Percentiles rank a stretch among this genome's conserved stretches.
phyloP scores from a whole-genome alignment of 1,140 invertebrate genomes.

The Eupeodes corollae region DNA sequence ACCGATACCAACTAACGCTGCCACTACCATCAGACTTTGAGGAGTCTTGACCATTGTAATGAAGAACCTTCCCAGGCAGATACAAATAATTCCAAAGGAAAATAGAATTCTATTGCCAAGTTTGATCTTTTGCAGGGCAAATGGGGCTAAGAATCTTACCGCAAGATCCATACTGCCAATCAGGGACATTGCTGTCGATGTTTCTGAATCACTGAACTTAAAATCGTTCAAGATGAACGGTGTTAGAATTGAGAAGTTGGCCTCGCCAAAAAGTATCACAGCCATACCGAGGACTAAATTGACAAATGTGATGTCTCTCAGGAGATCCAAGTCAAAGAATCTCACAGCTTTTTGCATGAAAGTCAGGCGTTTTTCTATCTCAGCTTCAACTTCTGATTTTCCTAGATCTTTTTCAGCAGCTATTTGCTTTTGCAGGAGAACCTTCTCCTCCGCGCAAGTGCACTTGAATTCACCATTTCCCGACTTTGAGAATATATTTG shows the following conservation, averaged over 20 bases:
- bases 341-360: constrained; percentile 42
- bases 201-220: constrained; percentile 42
- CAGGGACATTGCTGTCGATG: constrained; percentile 49
- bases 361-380: constrained; percentile 27
- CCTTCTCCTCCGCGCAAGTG: constrained; percentile 30
- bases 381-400: constrained; percentile 4
- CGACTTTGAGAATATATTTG: constrained; percentile 21
- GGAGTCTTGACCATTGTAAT: constrained; percentile 21
- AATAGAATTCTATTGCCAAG: constrained; percentile 54
- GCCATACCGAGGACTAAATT: constrained; percentile 56
- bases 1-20: constrained; percentile 45
- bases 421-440: constrained; percentile 16
- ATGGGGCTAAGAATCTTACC: constrained; percentile 48
- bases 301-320: constrained; percentile 52
- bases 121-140: constrained; percentile 47
- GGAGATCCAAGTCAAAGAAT: constrained; percentile 53
- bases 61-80: constrained; percentile 46
- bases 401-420: constrained; percentile 15
- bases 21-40: constrained; percentile 19
- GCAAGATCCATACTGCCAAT: constrained; percentile 46
- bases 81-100: constrained; percentile 48
- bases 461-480: constrained; percentile 16
- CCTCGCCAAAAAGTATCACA: constrained; percentile 52
- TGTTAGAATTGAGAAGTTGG: constrained; percentile 56
- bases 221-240: constrained; percentile 54